These are phyloP conservation scores for Acleris emargana DNA, from an alignment of 2,888 invertebrate genomes.

Conservation along the genomic window DNA sequence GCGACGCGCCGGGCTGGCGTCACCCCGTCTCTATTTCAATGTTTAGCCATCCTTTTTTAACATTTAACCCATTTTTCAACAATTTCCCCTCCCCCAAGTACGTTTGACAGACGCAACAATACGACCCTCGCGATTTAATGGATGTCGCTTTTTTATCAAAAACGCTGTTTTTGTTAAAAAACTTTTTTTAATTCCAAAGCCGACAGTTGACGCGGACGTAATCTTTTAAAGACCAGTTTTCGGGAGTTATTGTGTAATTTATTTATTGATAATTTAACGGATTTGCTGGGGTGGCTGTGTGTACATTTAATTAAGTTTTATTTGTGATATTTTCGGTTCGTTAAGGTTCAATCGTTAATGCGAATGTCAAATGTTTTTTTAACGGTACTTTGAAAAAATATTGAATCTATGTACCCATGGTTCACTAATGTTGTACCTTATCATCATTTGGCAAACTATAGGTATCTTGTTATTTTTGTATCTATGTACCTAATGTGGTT, in stretches of 20 bases:
- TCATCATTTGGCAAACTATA: too few species aligned
- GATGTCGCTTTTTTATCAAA: conserved; percentile 70
- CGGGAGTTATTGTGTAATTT: conserved; percentile 67
- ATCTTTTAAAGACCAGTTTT: conserved; percentile 81
- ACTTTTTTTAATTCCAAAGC: conserved; percentile 73
- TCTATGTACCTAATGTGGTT: too few species aligned
- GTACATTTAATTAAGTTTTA: conserved; percentile 38
- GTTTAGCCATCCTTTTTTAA: conserved; percentile 70
- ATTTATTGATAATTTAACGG: conserved; percentile 67
- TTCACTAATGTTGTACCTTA: too few species aligned
- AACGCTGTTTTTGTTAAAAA: conserved; percentile 60
- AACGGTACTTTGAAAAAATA: not conserved
- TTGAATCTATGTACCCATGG: not conserved
- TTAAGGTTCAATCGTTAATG: conserved; percentile 27
- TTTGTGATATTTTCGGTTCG: conserved; percentile 35
- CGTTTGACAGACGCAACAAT: conserved; percentile 70
- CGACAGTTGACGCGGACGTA: conserved; percentile 83
- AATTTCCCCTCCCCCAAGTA: conserved; percentile 68
- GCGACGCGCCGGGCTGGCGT: conserved; percentile 40
- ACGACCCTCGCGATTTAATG: conserved; percentile 74
- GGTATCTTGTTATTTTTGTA: too few species aligned
- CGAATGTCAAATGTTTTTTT: conserved; percentile 19
- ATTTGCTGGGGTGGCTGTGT: conserved; percentile 44
- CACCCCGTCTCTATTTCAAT: conserved; percentile 54
- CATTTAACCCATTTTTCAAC: conserved; percentile 82